Evolutionary conservation across 2,797 vertebrate species (phyloP), one percentile per base, ranked within the genome.

Genomic region (Mallotus villosus): DNA sequence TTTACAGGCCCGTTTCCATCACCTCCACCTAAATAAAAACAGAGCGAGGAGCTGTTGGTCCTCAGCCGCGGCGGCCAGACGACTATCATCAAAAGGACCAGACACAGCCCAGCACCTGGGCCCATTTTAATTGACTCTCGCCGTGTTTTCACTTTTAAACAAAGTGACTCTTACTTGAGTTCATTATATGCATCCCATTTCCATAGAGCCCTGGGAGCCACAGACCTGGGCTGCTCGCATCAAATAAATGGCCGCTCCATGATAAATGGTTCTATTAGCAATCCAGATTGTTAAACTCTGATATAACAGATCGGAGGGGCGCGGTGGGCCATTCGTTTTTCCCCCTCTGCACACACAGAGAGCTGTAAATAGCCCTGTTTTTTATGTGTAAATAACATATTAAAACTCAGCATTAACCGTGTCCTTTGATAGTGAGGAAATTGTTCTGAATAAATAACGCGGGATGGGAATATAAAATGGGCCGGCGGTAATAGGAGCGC

Each of bases 241-340:
- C 92, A 94, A 95, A 95, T 90, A 96, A 96, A 96, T 95, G 93
- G 93, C 92, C 90, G 82, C 85, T 85, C 89, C 51, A 78, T 99
- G 96, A 99, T 96, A 95, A 98, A 99, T 98, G 96, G 95, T 97
- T 97, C 96, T 98, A 98, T 99, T 98, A 99, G 96, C 93, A 93
- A 92, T 94, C 95, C 95, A 97, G 97, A 99, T 98, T 97, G 97
- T 97, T 97, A 96, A 95, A 95, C 86, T 95, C 93, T 91, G 95
- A 97, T 97, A 96, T 88, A 96, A 94, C 93, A 92, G 94, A 93
- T 91, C 88, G 92, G 93, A 91, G 91, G 85, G 90, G 87, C 91
- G 88, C 85, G 37, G 86, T 87, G 89, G 89, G 91, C 93, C 94
- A 95, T 96, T 94, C 93, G 93, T 96, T 93, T 92, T 91, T 81